Base-by-base conservation (phyloP, 2,888 invertebrate species). In the Panorpa germanica region DNA sequence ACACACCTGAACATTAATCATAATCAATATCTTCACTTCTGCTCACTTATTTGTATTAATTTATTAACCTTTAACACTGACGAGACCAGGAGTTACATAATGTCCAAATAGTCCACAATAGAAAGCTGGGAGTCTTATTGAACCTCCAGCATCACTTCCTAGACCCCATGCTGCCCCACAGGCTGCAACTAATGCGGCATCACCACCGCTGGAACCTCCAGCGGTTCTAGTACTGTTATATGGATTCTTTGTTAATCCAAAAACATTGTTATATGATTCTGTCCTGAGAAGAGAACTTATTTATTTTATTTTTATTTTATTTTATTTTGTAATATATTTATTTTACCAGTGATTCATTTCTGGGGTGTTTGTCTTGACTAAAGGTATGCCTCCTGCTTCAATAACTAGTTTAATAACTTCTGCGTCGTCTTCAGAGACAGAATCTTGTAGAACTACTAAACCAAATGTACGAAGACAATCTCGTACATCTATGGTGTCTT, bases 101-200 rank as follows among this genome's bases (percentile, higher is more conserved):
- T 82, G 75, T 1, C 85, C 86, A 52, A 74, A 86, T 23, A 86
- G 56, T 13, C 88, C 88, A 54, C 81, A 82, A 55, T 74, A 82
- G 46, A 76, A 82, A 1, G 78, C 66, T 2, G 88, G 88, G 59
- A 86, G 80, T 18, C 96, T 68, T 26, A 86, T 81, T 4, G 91
- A 91, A 0, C 96, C 96, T n/a, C 93, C 95, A 42, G 96, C 91
- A 50, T 96, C 96, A 0, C 80, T 77, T 15, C 73, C 70, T 29
- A 95, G 57, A 3, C 91, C 81, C 39, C 91, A 66, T 2, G 85
- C 76, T 8, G 75, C 68, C n/a, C 81, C 86, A 38, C 81, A 71
- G 3, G 83, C 62, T 3, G 83, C 66, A 9, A 82, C 59, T 2
- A 90, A 57, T 2, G 74, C 66, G 0, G 61, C 77, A 54, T 88